Evolutionary conservation across 2,888 invertebrate species (phyloP).

Genomic region (Acanthoscelides obtectus): DNA sequence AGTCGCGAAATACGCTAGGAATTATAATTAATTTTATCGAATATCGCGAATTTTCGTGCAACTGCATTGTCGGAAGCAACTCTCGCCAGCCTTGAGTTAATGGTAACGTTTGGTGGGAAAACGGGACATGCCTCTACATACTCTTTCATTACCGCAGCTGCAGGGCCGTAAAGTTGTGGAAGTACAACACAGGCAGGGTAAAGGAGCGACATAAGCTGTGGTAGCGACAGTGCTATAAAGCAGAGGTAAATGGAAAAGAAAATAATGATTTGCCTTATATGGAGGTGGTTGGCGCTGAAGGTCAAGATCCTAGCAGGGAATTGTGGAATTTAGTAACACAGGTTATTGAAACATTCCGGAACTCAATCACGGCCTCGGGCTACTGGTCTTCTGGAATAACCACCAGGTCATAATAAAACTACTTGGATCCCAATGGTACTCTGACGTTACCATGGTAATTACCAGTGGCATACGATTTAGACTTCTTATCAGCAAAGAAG

Average conservation of each 20-base stretch:
- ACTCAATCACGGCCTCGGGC: too few relatives aligned
- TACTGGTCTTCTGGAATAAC: too few relatives aligned
- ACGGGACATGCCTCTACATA: background rate
- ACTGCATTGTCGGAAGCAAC: background rate
- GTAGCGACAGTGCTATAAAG: background rate
- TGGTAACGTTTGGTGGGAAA: background rate
- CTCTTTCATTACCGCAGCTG: background rate
- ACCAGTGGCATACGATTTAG: too few relatives aligned
- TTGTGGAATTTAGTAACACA: too few relatives aligned
- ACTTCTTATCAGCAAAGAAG: too few relatives aligned
- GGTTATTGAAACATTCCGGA: too few relatives aligned
- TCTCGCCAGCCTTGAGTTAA: background rate
- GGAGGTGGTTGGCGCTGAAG: too few relatives aligned
- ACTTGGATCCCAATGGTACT: too few relatives aligned
- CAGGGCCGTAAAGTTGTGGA: background rate
- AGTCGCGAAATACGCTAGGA: background rate
- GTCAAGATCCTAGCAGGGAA: too few relatives aligned
- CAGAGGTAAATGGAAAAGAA: background rate
- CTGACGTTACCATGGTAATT: too few relatives aligned
- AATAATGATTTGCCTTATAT: background rate
- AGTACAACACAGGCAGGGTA: background rate
- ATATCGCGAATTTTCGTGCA: background rate
- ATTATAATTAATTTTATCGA: constrained; percentile 2
- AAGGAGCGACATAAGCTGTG: background rate
- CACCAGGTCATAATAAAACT: too few relatives aligned